Evolutionary conservation across 92 coral and sea anemone species (phyloP), one percentile per base, ranked within the genome.

Genomic region (Galaxea fascicularis): DNA sequence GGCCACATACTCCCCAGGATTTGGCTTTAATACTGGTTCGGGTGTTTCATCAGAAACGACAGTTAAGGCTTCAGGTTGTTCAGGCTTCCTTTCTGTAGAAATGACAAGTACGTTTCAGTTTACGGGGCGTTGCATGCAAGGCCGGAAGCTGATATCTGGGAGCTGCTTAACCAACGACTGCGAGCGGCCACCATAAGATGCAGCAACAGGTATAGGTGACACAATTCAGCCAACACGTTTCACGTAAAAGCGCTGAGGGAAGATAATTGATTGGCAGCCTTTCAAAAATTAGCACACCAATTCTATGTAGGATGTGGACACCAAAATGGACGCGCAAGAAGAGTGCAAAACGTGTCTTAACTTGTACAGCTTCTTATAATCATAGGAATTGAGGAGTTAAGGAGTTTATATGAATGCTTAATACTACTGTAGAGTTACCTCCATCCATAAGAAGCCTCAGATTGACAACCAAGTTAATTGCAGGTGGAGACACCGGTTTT

Each of bases 401-500:
- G 41, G 6, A 35, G 2, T 35, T 60, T 22, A 26, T 22, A 16
- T 21, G 10, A 60, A 60, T 10, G 22, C 4, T 28, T 18, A 47
- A 53, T 29, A 28, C 24, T 22, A 29, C 16, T 44, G 21, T 28
- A 29, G 8, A 16, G n/a, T 10, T 70, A 82, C 86, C 86, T 82
- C 65, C 22, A 27, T 82, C 86, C 70, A 82, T 69, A 35, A 82
- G 25, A 13, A 82, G 86, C 46, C 78, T 39, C 12, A 82, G 86
- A 17, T 82, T 82, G 60, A 82, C 54, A 20, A 71, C 45, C 78
- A 82, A 21, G 29, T 82, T 82, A 49, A 79, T 29, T 11, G 78
- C 57, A 39, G 86, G 86, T 10, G 56, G 70, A 1, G 54, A 46
- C 10, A 70, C 70, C 12, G 56, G 59, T 59, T 71, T 81, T 16